Evolutionary conservation across 2,113 vertebrate species (phyloP), one percentile per base, ranked within the genome.

Genomic region (Uria aalge): DNA sequence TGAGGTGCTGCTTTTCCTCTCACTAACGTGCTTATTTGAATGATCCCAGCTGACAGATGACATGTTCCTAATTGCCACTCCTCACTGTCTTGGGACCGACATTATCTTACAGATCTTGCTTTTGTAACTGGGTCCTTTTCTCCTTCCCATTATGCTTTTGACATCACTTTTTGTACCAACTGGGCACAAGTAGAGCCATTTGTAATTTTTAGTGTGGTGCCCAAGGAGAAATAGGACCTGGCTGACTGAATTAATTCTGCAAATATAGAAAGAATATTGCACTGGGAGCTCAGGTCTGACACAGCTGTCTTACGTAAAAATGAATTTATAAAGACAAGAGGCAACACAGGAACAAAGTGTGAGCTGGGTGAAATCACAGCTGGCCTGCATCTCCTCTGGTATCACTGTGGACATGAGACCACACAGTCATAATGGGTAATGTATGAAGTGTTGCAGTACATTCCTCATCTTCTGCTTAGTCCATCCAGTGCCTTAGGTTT

Each of bases 241-340:
- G 32, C 8, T 64, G 77, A 69, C 71, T 74, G 74, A 87, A 85
- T 79, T 82, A 22, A 66, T 89, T 90, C 53, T 82, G 40, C 57
- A 63, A 57, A 45, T 30, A 22, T 16, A 50, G 62, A 59, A 83
- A 63, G 73, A 40, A 85, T 53, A 85, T 87, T 92, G 48, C 57
- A 43, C 57, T 76, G 41, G 71, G 94, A 96, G 14, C 81, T 94
- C 57, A 87, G 45, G 62, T 94, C 66, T 96, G 80, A 57, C 57
- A 53, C 38, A 79, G 48, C 20, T 85, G 55, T 89, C 66, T 82
- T 85, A 75, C 0, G 0, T 88, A 69, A 92, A 92, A 90, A 63
- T 45, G 53, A 69, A 29, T 96, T 85, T 90, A 57, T 88, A 82
- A 79, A 82, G 77, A 64, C 40, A 68, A 76, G 72, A 95, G 36